Evolutionary conservation across 2,113 vertebrate genomes (phyloP).

Genomic region (Mesocricetus auratus): DNA sequence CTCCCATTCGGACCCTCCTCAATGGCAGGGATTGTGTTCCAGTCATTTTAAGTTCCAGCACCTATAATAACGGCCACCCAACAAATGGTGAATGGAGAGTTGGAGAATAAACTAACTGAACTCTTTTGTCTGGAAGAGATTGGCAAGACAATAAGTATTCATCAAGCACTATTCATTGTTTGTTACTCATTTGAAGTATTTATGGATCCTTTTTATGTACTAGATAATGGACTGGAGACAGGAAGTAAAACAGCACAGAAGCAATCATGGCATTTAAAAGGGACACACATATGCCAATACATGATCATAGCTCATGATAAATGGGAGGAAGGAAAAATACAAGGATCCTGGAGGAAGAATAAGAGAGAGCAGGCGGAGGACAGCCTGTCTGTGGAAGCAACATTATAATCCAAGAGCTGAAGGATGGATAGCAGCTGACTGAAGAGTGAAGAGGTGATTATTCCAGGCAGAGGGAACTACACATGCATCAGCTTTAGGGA

Average conservation of each 20-base stretch:
- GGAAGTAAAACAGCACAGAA: conserved; percentile 17
- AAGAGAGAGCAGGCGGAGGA: not conserved
- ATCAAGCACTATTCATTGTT: not conserved
- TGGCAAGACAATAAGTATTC: conserved; percentile 4
- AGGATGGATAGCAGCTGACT: not conserved
- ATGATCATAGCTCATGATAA: not conserved
- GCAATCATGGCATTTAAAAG: not conserved
- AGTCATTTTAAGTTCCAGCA: not conserved
- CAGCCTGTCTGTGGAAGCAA: not conserved
- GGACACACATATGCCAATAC: not conserved
- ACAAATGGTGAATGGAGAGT: not conserved
- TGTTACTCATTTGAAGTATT: conserved; percentile 5
- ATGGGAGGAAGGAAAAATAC: not conserved
- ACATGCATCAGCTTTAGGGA: not conserved
- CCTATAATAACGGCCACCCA: not conserved
- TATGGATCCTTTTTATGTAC: not conserved
- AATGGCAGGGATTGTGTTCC: not conserved
- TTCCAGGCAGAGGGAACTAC: not conserved
- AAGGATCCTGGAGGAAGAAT: not conserved
- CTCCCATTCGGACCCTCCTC: not conserved
- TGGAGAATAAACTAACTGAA: conserved; percentile 38
- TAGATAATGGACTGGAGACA: not conserved
- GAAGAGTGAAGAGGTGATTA: not conserved
- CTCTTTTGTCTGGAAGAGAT: not conserved
- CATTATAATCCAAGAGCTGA: not conserved